Conservation (phyloP, 2,113 vertebrate genomes). For the Sturnira hondurensis region DNA sequence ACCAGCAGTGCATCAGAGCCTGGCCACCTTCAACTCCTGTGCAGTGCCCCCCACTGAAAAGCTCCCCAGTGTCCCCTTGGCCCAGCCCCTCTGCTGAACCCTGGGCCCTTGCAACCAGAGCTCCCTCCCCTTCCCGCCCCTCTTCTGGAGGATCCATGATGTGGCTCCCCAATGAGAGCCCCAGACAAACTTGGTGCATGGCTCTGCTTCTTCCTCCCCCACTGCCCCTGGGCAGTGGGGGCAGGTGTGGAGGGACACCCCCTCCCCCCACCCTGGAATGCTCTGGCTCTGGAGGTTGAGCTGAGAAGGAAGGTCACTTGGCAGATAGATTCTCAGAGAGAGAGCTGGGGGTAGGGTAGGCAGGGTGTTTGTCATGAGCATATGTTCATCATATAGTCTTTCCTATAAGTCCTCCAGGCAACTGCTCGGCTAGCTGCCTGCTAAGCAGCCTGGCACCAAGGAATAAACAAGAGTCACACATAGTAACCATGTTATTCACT, state of each 20-base stretch:
- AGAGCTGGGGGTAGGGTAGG: conserved; percentile 40
- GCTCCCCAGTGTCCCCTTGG: conserved; percentile 84
- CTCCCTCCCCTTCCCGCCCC: conserved; percentile 86
- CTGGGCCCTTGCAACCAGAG: conserved; percentile 87
- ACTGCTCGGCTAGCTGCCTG: too few relatives aligned
- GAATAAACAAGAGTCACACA: too few relatives aligned
- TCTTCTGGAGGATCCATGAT: conserved; percentile 81
- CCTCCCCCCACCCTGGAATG: conserved; percentile 54
- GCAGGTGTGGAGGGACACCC: conserved; percentile 7
- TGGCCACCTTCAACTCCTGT: conserved; percentile 81
- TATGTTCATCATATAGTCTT: too few relatives aligned
- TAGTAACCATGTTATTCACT: too few relatives aligned
- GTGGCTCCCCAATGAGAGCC: conserved; percentile 27
- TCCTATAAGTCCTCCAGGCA: too few relatives aligned
- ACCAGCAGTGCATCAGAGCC: conserved; percentile 69
- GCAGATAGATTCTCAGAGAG: not conserved
- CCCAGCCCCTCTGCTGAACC: conserved; percentile 87
- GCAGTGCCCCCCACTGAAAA: conserved; percentile 77
- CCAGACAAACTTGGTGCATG: conserved; percentile 67
- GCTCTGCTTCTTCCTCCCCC: conserved; percentile 64
- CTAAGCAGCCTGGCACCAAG: too few relatives aligned
- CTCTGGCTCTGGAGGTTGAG: conserved; percentile 32
- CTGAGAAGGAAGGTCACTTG: conserved; percentile 57
- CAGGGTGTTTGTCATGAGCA: conserved; percentile 10
- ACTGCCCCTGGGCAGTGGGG: conserved; percentile 41